Percentiles rank a stretch among this genome's conserved stretches.
These are phyloP conservation scores for Hylyphantes graminicola DNA, from an alignment of 1,140 invertebrate genomes.

Conservation along the genomic window DNA sequence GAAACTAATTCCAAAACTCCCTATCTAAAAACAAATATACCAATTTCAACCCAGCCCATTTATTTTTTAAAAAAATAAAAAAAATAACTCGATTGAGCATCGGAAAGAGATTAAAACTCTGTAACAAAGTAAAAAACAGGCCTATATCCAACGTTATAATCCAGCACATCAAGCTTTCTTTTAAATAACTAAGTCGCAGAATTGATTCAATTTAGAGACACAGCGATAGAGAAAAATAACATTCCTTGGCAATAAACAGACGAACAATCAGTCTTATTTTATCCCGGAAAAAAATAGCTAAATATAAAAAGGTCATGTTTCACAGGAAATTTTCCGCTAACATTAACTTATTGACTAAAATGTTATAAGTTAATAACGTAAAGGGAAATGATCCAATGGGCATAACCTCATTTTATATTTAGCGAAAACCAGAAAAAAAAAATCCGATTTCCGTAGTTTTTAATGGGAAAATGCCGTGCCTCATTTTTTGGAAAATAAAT, in stretches of 20 bases:
- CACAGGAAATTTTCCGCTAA: too few relatives aligned
- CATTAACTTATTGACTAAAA: too few relatives aligned
- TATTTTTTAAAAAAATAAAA: not conserved
- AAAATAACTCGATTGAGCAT: constrained; percentile 18
- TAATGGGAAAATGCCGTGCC: constrained; percentile 30
- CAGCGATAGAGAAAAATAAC: not conserved
- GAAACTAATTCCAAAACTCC: too few relatives aligned
- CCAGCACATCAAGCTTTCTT: too few relatives aligned
- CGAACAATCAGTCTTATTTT: constrained; percentile 29
- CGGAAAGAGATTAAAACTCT: constrained; percentile 47
- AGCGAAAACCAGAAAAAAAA: constrained; percentile 20
- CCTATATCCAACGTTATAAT: too few relatives aligned
- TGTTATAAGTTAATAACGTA: too few relatives aligned
- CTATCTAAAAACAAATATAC: too few relatives aligned
- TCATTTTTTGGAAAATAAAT: constrained; percentile 14
- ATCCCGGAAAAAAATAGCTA: not conserved
- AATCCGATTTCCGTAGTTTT: not conserved
- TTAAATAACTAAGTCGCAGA: too few relatives aligned
- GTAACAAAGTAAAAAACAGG: too few relatives aligned
- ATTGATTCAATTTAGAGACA: constrained; percentile 47
- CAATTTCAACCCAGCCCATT: too few relatives aligned
- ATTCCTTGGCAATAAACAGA: constrained; percentile 26
- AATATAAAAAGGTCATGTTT: not conserved
- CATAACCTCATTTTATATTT: too few relatives aligned
- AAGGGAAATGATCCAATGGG: too few relatives aligned